Percentiles rank a stretch among this genome's conserved stretches.
Conservation (phyloP, 1,140 invertebrate genomes). For the Drosophila cardini region DNA sequence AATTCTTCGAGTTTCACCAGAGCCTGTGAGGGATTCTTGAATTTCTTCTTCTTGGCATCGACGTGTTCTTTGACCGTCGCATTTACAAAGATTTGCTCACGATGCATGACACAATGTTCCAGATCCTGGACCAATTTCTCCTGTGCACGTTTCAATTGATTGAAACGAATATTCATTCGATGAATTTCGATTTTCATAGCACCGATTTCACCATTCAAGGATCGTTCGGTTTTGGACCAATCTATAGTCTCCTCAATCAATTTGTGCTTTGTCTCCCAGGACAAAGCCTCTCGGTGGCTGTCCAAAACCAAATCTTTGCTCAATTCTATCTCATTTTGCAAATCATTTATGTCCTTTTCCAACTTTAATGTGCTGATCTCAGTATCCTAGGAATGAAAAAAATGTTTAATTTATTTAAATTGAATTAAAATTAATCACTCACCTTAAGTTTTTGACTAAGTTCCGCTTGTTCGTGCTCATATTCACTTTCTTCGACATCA, state of each 20-base stretch:
- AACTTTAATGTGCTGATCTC: conserved; percentile 88
- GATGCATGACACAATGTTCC: conserved; percentile 89
- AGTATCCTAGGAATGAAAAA: conserved; percentile 84
- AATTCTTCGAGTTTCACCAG: conserved; percentile 86
- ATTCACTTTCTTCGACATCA: conserved; percentile 87
- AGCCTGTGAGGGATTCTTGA: conserved; percentile 50
- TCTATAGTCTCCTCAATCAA: conserved; percentile 89
- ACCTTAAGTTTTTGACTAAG: conserved; percentile 85
- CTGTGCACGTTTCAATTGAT: conserved; percentile 89
- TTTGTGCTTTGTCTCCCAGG: conserved; percentile 92
- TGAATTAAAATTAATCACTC: conserved; percentile 57
- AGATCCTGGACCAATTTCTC: conserved; percentile 91
- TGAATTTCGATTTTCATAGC: conserved; percentile 92
- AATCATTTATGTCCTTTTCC: conserved; percentile 88
- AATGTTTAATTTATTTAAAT: conserved; percentile 65
- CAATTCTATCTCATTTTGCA: conserved; percentile 88
- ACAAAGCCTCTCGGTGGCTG: conserved; percentile 88
- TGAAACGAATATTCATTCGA: conserved; percentile 90
- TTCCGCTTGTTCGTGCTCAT: conserved; percentile 86
- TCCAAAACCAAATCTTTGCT: conserved; percentile 87
- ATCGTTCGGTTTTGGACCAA: conserved; percentile 87
- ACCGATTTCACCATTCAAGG: conserved; percentile 88
- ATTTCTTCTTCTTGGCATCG: conserved; percentile 73
- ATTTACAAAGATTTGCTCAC: conserved; percentile 88
- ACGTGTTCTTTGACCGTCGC: conserved; percentile 87